phyloP scores from a whole-genome alignment of 2,888 invertebrate species.

The Pseudococcus viburni region DNA sequence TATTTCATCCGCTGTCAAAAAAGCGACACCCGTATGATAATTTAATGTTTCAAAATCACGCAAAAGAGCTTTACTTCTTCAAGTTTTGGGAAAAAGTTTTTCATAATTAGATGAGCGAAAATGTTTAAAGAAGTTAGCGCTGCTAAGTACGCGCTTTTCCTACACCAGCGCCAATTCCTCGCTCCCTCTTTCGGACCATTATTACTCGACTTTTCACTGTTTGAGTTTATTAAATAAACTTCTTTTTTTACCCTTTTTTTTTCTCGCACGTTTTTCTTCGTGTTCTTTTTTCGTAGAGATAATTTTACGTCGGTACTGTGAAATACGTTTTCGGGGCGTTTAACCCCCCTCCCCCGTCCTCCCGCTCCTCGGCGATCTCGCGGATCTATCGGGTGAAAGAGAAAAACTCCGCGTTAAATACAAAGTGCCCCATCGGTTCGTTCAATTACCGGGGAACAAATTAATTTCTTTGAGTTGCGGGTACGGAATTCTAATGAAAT shows the following conservation, averaged over 20 bases:
- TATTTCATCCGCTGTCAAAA: constrained; percentile 52
- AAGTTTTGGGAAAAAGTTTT: constrained; percentile 24
- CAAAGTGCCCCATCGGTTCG: background rate
- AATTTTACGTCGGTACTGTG: background rate
- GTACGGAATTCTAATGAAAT: constrained; percentile 2
- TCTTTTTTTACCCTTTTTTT: background rate
- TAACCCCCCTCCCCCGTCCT: background rate
- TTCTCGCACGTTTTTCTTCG: background rate
- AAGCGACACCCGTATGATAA: constrained; percentile 49
- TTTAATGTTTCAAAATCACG: constrained; percentile 58
- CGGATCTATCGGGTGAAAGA: background rate
- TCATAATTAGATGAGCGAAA: constrained; percentile 52
- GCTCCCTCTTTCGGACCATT: constrained; percentile 39
- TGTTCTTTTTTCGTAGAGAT: background rate
- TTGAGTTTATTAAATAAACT: constrained; percentile 36
- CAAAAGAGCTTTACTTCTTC: constrained; percentile 44
- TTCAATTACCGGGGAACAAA: constrained; percentile 19
- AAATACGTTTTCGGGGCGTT: background rate
- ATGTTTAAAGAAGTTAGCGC: constrained; percentile 46
- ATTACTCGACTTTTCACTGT: constrained; percentile 45
- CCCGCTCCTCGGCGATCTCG: too few species aligned
- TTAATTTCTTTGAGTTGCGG: constrained; percentile 10
- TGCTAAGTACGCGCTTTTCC: background rate
- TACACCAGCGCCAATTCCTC: constrained; percentile 13
- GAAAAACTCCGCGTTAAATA: background rate